Evolutionary conservation across 1,140 invertebrate genomes (phyloP), one percentile per base, ranked within the genome.

Genomic region (Chrysomallon squamiferum): DNA sequence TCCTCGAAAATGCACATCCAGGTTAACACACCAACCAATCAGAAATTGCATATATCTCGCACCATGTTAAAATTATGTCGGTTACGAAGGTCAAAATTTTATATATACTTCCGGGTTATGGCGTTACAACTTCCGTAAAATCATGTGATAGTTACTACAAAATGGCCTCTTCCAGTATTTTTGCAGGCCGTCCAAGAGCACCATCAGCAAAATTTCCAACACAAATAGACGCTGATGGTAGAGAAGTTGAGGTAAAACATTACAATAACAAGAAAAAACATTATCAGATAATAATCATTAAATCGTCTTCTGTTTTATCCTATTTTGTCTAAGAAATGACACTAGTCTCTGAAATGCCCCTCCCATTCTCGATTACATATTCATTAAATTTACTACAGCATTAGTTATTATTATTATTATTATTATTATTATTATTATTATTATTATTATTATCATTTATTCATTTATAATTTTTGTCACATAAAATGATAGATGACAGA

Each of bases 171-270:
- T 68, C 65, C 59, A 60, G 70, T 54, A 66, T 82, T n/a, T 82
- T 82, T 75, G 74, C 75, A 20, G 75, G 77, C 20, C 75, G 75
- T 67, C 62, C 68, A 45, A 57, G 78, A 60, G 66, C 70, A 50
- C 74, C 76, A 13, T 81, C 78, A 33, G 65, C 73, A 30, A 76
- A 73, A 54, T 65, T 72, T n/a, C 62, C 59, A 11, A 58, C 71
- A 32, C 71, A 76, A 15, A 63, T 71, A 30, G 82, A 84, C 72
- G 77, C 76, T 35, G 82, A 84, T 61, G 80, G 80, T 50, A 81
- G 80, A 64, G 75, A 77, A 75, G 62, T 80, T 41, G 80, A 84
- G 72, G 82, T 84, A 76, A 7, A 38, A 38, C 15, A 38, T 38
- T 15, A 38, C 15, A 38, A 38, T 5, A 38, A 15, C n/a, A n/a